A percentile compares a stretch with the other conserved stretches of the same genome.
Conservation (phyloP, 2,113 vertebrate species). For the Mellivora capensis region DNA sequence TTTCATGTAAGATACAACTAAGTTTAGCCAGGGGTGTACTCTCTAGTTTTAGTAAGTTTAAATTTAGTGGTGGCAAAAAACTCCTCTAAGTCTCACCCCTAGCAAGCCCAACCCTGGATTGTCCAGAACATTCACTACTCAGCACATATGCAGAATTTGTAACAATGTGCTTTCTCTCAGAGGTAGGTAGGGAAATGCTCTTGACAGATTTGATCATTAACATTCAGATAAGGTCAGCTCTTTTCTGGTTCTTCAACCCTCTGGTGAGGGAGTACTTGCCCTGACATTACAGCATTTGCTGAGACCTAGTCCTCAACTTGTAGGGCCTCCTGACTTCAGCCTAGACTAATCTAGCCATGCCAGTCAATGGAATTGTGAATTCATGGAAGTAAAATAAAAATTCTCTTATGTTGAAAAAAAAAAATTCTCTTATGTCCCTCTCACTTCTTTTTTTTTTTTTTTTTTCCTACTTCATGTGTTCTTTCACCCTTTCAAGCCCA, state of each 20-base stretch:
- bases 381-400: background rate
- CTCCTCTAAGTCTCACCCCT: constrained; percentile 1
- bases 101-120: background rate
- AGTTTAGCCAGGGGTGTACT: constrained; percentile 42
- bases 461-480: background rate
- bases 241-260: background rate
- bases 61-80: constrained; percentile 58
- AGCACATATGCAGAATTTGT: background rate
- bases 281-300: background rate
- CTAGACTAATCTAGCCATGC: background rate
- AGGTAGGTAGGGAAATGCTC: background rate
- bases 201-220: background rate
- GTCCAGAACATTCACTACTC: background rate
- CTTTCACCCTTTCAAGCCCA: background rate
- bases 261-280: background rate
- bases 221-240: background rate
- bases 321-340: background rate
- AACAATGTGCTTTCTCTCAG: background rate
- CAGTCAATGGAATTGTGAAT: background rate
- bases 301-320: background rate
- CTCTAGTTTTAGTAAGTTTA: constrained; percentile 63
- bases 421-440: background rate
- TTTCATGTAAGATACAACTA: constrained; percentile 44
- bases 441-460: background rate
- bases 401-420: background rate